Base-by-base conservation (phyloP, 1,140 invertebrate genomes). In the Drosophila funebris region DNA sequence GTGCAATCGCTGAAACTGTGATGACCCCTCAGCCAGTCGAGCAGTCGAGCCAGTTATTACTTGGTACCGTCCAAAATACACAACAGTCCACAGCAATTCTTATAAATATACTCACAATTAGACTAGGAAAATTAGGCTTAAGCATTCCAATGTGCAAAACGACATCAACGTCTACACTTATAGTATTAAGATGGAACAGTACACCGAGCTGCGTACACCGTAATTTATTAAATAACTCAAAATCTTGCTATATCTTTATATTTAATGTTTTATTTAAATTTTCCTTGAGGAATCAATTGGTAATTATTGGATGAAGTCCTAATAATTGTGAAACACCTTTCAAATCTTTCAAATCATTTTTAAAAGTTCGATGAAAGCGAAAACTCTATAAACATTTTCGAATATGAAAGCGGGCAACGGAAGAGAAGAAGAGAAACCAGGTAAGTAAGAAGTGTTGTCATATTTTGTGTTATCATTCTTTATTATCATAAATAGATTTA, bases 1-100 rank as follows among this genome's bases (percentile, higher is more conserved):
- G 80, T 94, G 3, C 81, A 92, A 33, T 66, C 90, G 22, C 67
- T 93, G 0, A 91, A 89, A 58, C 75, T 93, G 20, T 91, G 85
- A 66, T 90, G 75, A 84, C 78, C 64, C n/a, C 50, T 20, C 16
- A 36, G 6, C 14, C 14, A 20, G 18, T 46, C 18, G 3, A 50
- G 3, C n/a, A n/a, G n/a, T n/a, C n/a, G n/a, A 29, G 18, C 14
- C 20, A 50, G 24, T 11, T 37, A 8, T 13, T n/a, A 58, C 3
- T n/a, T 22, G 20, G 14, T 58, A 11, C 41, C 46, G 57, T 53
- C 46, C 41, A 54, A 18, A 52, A n/a, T n/a, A n/a, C 20, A 18
- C 29, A 52, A 33, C 9, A 60, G 57, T 46, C 43, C 27, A 46
- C 16, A 24, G 44, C 44, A 48, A 48, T 48, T 27, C 24, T 48